Percentiles rank a stretch among this genome's conserved stretches.
These are phyloP conservation scores for Nerophis lumbriciformis DNA, from an alignment of 2,113 vertebrate genomes.

Conservation along the genomic window DNA sequence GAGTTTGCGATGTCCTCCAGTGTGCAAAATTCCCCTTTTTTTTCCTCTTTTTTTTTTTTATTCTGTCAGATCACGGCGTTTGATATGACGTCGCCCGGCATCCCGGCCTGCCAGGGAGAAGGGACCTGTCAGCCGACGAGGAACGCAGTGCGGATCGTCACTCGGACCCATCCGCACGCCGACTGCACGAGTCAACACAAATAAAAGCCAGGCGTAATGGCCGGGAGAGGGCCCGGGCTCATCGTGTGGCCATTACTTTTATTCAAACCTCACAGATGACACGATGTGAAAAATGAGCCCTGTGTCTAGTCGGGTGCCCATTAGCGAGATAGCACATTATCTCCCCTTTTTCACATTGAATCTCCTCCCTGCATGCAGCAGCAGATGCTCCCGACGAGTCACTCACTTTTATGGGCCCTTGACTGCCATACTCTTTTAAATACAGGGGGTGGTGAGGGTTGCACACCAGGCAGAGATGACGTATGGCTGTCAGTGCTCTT, in stretches of 20 bases:
- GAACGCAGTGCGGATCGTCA: constrained; percentile 88
- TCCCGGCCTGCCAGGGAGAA: constrained; percentile 81
- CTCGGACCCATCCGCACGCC: constrained; percentile 87
- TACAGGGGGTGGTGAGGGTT: constrained; percentile 31
- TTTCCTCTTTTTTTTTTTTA: constrained; percentile 72
- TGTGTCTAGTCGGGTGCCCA: constrained; percentile 96
- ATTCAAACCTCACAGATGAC: constrained; percentile 97
- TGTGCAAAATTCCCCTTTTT: constrained; percentile 60
- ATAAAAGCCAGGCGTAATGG: constrained; percentile 95
- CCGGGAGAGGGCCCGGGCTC: constrained; percentile 89
- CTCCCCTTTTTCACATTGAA: constrained; percentile 90
- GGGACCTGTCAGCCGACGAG: constrained; percentile 90
- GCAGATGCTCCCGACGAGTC: constrained; percentile 78
- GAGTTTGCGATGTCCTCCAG: constrained; percentile 90
- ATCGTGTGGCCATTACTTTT: constrained; percentile 90
- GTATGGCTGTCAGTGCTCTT: constrained; percentile 63
- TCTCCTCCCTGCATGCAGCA: constrained; percentile 76
- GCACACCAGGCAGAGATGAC: constrained; percentile 61
- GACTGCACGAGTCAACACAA: constrained; percentile 99
- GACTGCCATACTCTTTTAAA: constrained; percentile 72
- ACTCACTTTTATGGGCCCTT: constrained; percentile 77
- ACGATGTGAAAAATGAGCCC: constrained; percentile 99
- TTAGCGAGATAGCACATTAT: constrained; percentile 98
- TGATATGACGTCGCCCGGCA: constrained; percentile 90
- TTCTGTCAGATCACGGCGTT: constrained; percentile 95